phyloP scores from a whole-genome alignment of 1,140 invertebrate genomes.

The Zaprionus camerounensis region DNA sequence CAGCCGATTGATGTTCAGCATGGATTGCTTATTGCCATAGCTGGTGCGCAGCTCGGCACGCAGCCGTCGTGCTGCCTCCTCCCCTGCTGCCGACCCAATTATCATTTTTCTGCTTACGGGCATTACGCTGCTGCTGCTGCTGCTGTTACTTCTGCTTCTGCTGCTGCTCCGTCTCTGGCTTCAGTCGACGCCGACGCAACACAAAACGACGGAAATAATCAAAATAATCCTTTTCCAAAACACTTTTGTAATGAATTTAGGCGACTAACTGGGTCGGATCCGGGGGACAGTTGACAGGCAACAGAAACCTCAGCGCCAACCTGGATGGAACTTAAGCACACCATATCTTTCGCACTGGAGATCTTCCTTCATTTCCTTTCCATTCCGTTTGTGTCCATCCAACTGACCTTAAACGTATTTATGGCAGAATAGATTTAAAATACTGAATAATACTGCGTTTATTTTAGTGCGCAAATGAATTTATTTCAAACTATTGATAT shows the following conservation, averaged over 20 bases:
- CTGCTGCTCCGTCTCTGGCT: neutral
- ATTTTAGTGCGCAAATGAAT: no score
- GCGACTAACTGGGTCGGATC: neutral
- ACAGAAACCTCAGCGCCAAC: constrained; percentile 20
- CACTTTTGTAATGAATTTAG: constrained; percentile 53
- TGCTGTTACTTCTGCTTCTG: no score
- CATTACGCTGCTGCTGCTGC: neutral
- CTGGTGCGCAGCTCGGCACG: constrained; percentile 53
- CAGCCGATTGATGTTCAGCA: constrained; percentile 46
- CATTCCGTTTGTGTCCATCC: no score
- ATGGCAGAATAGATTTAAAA: no score
- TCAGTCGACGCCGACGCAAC: constrained; percentile 12
- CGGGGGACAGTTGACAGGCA: neutral
- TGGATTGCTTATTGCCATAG: constrained; percentile 62
- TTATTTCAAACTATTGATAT: no score
- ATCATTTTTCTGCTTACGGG: neutral
- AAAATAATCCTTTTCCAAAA: constrained; percentile 24
- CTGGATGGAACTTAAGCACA: neutral
- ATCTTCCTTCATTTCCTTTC: no score
- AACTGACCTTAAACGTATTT: no score
- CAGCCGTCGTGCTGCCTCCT: constrained; percentile 39
- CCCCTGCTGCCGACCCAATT: neutral
- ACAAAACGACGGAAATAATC: neutral
- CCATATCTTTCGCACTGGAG: no score
- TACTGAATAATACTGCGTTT: no score